Conservation (phyloP, 2,888 invertebrate species). For the Alviniconcha strummeri region DNA sequence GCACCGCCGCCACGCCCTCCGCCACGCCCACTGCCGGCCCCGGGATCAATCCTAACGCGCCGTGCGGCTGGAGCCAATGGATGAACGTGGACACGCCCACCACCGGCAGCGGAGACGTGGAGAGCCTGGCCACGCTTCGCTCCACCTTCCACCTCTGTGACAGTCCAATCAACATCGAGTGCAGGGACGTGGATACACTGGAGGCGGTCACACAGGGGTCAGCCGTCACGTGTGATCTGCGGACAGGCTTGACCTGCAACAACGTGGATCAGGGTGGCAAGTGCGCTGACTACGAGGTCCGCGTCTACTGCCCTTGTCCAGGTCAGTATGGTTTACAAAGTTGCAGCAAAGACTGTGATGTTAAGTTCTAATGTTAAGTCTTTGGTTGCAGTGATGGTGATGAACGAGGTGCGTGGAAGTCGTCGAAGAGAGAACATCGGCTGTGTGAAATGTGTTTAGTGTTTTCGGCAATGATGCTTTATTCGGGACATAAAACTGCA, state of each 20-base stretch:
- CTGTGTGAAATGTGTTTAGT: no score
- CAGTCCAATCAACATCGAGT: constrained; percentile 42
- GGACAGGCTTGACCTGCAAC: constrained; percentile 83
- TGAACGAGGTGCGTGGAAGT: no score
- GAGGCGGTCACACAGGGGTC: constrained; percentile 32
- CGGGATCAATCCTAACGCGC: constrained; percentile 35
- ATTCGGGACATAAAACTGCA: no score
- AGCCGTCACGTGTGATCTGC: constrained; percentile 73
- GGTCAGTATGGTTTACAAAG: neutral
- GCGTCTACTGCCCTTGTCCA: constrained; percentile 75
- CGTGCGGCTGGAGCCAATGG: constrained; percentile 63
- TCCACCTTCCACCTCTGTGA: constrained; percentile 46
- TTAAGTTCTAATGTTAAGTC: no score
- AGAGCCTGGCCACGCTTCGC: constrained; percentile 38
- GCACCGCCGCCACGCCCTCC: constrained; percentile 35
- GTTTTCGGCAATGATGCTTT: no score
- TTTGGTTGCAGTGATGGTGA: no score
- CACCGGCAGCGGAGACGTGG: constrained; percentile 57
- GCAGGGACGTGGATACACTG: constrained; percentile 36
- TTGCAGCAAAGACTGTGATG: no score
- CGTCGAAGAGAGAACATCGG: no score
- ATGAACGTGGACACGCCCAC: constrained; percentile 56
- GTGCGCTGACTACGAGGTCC: constrained; percentile 69
- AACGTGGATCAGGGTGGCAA: constrained; percentile 51
- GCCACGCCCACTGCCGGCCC: constrained; percentile 40